Conservation (phyloP, 2,888 invertebrate genomes). For the Plebejus melissa region DNA sequence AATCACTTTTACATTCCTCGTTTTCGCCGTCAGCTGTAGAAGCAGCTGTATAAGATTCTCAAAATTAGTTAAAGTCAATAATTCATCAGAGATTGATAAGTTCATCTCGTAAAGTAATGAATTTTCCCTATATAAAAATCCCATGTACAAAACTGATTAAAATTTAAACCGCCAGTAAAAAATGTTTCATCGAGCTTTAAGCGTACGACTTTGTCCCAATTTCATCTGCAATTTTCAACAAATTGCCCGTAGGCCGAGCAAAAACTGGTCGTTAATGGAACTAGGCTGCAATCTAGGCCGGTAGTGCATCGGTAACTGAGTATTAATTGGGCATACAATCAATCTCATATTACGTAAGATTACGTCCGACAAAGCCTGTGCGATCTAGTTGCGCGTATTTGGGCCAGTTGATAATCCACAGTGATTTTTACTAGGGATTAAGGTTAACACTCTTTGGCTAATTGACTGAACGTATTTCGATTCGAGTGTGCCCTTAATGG, state of each 20-base stretch:
- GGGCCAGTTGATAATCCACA: background rate
- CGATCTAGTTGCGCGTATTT: slow-evolving; percentile 22
- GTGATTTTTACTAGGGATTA: slow-evolving; percentile 6
- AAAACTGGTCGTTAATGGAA: slow-evolving; percentile 25
- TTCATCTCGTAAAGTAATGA: background rate
- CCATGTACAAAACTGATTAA: background rate
- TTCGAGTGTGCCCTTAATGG: background rate
- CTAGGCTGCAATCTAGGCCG: slow-evolving; percentile 30
- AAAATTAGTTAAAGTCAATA: background rate
- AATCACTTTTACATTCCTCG: background rate
- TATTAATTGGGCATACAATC: slow-evolving; percentile 42
- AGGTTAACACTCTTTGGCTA: background rate
- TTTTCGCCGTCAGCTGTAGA: background rate
- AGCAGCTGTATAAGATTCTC: background rate
- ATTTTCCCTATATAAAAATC: background rate
- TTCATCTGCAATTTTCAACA: slow-evolving; percentile 18
- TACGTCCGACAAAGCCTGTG: slow-evolving; percentile 35
- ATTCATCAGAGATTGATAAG: background rate
- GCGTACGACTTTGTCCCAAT: slow-evolving; percentile 5
- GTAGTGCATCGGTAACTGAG: slow-evolving; percentile 35
- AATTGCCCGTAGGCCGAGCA: slow-evolving; percentile 1
- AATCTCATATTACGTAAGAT: slow-evolving; percentile 39
- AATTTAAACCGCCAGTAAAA: background rate
- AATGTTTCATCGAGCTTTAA: slow-evolving; percentile 6
- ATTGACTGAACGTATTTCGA: background rate